Evolutionary conservation across 1,140 invertebrate species (phyloP).

Genomic region (Drosophila malerkotliana): DNA sequence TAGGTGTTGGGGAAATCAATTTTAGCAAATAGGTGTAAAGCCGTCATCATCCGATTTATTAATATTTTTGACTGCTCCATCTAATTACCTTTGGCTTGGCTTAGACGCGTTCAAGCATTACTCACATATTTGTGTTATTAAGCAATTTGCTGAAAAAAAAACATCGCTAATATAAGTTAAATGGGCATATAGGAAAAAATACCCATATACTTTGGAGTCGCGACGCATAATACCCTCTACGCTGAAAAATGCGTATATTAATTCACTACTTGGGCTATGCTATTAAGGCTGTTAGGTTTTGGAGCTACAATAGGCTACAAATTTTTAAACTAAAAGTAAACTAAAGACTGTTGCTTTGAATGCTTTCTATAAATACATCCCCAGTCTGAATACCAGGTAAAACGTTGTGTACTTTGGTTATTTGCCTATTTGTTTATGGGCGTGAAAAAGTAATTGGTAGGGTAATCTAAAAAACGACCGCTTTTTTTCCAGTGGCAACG

Average conservation of each 20-base stretch:
- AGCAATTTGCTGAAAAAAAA: slow-evolving; percentile 30
- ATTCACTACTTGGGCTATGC: not conserved
- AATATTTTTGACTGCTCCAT: slow-evolving; percentile 12
- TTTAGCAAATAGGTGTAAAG: not conserved
- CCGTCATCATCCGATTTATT: slow-evolving; percentile 1
- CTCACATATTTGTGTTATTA: slow-evolving; percentile 35
- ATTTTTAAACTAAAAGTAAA: not conserved
- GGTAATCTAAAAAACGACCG: slow-evolving; percentile 32
- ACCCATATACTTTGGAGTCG: no score
- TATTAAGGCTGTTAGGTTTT: not conserved
- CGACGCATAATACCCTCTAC: slow-evolving; percentile 6
- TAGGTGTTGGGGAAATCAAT: not conserved
- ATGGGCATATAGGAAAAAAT: not conserved
- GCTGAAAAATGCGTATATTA: not conserved
- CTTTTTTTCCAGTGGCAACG: slow-evolving; percentile 36
- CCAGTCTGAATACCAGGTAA: not conserved
- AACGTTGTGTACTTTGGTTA: slow-evolving; percentile 15
- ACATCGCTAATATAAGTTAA: slow-evolving; percentile 18
- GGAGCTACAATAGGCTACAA: not conserved
- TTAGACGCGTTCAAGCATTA: slow-evolving; percentile 26
- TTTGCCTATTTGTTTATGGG: slow-evolving; percentile 39
- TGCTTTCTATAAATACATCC: not conserved
- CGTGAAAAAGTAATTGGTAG: slow-evolving; percentile 53
- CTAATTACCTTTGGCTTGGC: slow-evolving; percentile 19
- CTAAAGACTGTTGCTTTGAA: not conserved